A percentile compares a stretch with the other conserved stretches of the same genome.
Conservation (phyloP, 2,113 vertebrate species). For the Ophthalmolycus amberensis region DNA sequence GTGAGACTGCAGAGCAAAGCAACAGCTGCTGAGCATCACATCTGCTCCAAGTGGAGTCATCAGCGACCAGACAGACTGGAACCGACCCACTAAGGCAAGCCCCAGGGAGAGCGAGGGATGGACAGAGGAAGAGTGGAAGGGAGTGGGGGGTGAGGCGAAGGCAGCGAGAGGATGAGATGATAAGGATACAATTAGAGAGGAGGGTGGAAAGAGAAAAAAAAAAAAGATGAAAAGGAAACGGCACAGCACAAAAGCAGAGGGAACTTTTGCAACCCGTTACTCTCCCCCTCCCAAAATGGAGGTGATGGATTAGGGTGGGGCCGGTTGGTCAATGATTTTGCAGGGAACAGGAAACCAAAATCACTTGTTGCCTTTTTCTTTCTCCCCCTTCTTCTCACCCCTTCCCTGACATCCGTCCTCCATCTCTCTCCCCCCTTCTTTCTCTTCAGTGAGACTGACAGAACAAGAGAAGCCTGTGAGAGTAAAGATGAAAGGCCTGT, state of each 20-base stretch:
- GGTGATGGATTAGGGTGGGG: constrained; percentile 16
- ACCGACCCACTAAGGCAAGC: constrained; percentile 76
- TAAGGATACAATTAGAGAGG: constrained; percentile 65
- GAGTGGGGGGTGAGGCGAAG: constrained; percentile 10
- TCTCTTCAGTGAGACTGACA: constrained; percentile 66
- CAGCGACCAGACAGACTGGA: constrained; percentile 82
- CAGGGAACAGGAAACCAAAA: constrained; percentile 18
- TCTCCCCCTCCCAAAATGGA: constrained; percentile 1
- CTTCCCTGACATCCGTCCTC: constrained; percentile 62
- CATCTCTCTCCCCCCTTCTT: constrained; percentile 40
- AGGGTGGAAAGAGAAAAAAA: constrained; percentile 22
- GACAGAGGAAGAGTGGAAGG: constrained; percentile 44
- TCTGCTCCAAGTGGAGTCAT: constrained; percentile 82
- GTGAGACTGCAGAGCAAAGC: constrained; percentile 54
- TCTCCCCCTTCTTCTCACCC: constrained; percentile 38
- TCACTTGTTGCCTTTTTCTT: constrained; percentile 38
- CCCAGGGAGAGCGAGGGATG: constrained; percentile 59
- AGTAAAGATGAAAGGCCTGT: constrained; percentile 79
- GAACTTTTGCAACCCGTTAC: constrained; percentile 55
- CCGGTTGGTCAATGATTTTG: not conserved
- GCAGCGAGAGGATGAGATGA: constrained; percentile 47
- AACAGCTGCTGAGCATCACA: constrained; percentile 82
- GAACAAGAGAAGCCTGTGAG: constrained; percentile 82
- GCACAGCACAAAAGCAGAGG: constrained; percentile 9
- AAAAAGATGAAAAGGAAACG: constrained; percentile 26